These are phyloP conservation scores for Sphenopsis melanotis DNA, from an alignment of 2,797 vertebrate species.

Conservation along the genomic window DNA sequence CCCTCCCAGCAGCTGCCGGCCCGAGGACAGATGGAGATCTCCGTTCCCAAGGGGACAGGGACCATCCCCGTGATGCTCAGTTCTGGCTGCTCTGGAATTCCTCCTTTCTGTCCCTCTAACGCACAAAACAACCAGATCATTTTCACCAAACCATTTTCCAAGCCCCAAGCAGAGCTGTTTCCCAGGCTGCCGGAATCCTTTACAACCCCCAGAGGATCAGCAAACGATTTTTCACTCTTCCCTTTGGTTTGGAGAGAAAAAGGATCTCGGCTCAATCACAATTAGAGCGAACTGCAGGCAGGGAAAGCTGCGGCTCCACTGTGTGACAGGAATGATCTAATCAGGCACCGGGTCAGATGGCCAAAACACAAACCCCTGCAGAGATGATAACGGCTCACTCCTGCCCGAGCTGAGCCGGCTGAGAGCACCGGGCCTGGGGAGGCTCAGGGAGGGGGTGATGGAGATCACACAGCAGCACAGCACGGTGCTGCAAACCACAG, in stretches of 20 bases:
- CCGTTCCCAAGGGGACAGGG: not conserved
- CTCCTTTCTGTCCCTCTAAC: not conserved
- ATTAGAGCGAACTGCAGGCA: constrained; percentile 39
- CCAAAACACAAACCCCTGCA: not conserved
- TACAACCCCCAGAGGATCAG: not conserved
- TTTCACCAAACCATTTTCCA: not conserved
- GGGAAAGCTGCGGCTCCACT: constrained; percentile 5
- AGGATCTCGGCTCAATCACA: not conserved
- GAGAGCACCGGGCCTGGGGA: not conserved
- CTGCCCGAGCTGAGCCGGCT: not conserved
- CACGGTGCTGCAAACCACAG: rapidly evolving
- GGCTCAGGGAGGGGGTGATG: not conserved
- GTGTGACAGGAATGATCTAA: not conserved
- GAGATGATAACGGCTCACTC: not conserved
- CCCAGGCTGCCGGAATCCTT: not conserved
- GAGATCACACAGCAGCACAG: not conserved
- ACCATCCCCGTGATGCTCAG: rapidly evolving
- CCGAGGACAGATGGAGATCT: not conserved
- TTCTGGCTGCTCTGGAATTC: not conserved
- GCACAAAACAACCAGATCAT: not conserved
- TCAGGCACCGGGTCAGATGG: not conserved
- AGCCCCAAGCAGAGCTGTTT: not conserved
- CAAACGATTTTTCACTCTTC: not conserved
- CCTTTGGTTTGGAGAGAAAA: not conserved
- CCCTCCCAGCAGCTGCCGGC: rapidly evolving